A percentile compares a stretch with the other conserved stretches of the same genome.
phyloP scores from a whole-genome alignment of 2,797 vertebrate genomes.

The Poeciliopsis gracilis region DNA sequence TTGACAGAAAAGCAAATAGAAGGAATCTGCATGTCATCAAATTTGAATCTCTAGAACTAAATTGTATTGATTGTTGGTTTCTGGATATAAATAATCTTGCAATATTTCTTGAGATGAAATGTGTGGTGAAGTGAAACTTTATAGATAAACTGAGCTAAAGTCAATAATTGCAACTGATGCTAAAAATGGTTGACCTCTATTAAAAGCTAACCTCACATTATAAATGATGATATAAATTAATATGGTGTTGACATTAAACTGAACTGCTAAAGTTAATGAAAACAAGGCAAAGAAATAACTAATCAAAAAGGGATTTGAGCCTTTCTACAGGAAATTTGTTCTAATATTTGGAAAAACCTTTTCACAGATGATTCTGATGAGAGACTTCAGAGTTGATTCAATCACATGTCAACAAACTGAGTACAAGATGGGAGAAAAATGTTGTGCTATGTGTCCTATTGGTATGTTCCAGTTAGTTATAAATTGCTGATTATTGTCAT shows the following conservation, averaged over 20 bases:
- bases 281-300: no score
- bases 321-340: no score
- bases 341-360: background rate
- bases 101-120: background rate
- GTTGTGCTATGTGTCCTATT: constrained; percentile 43
- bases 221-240: no score
- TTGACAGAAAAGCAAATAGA: no score
- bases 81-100: background rate
- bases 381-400: background rate
- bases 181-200: no score
- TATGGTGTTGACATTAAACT: background rate
- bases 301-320: background rate
- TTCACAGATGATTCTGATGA: constrained; percentile 16
- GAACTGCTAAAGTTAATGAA: background rate
- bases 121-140: background rate
- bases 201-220: no score
- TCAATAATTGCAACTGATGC: background rate
- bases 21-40: no score
- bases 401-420: constrained; percentile 16
- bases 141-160: background rate
- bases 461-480: constrained; percentile 29
- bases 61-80: no score
- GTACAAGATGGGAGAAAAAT: constrained; percentile 27
- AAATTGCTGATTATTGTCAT: no score
- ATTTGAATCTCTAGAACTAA: no score